Conservation (phyloP, 2,888 invertebrate genomes). For the Rotaria magnacalcarata region DNA sequence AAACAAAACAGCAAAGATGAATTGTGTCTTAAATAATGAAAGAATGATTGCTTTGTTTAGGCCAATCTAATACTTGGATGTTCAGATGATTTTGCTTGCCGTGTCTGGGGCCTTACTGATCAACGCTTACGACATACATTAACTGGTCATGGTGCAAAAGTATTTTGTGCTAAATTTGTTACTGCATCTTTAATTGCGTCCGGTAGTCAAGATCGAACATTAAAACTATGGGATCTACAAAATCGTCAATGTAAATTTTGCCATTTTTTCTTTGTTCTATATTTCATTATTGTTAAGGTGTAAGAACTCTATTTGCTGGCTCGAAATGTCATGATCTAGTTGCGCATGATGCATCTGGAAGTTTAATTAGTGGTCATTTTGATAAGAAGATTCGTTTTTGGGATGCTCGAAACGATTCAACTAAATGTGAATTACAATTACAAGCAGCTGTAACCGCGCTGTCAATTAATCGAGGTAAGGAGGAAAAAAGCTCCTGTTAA, state of each 20-base stretch:
- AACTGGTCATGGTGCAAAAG: constrained; percentile 93
- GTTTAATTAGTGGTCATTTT: constrained; percentile 92
- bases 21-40: too few species aligned
- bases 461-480: constrained; percentile 78
- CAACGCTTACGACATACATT: constrained; percentile 83
- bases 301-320: constrained; percentile 67
- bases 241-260: constrained; percentile 74
- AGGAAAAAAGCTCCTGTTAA: constrained; percentile 14
- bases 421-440: constrained; percentile 73
- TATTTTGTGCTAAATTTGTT: constrained; percentile 82
- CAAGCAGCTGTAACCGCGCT: constrained; percentile 91
- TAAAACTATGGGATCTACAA: constrained; percentile 95
- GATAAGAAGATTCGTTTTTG: constrained; percentile 92
- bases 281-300: constrained; percentile 51
- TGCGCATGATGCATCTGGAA: constrained; percentile 63
- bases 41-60: constrained; percentile 49
- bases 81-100: constrained; percentile 89
- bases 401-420: constrained; percentile 82
- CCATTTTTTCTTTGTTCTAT: constrained; percentile 6
- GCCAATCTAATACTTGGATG: constrained; percentile 81
- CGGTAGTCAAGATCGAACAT: constrained; percentile 91
- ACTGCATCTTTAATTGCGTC: constrained; percentile 87
- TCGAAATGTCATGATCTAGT: constrained; percentile 94
- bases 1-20: too few species aligned
- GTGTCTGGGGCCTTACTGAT: constrained; percentile 88